Evolutionary conservation across 2,888 invertebrate genomes (phyloP), one percentile per base, ranked within the genome.

Genomic region (Conchocele bisecta): DNA sequence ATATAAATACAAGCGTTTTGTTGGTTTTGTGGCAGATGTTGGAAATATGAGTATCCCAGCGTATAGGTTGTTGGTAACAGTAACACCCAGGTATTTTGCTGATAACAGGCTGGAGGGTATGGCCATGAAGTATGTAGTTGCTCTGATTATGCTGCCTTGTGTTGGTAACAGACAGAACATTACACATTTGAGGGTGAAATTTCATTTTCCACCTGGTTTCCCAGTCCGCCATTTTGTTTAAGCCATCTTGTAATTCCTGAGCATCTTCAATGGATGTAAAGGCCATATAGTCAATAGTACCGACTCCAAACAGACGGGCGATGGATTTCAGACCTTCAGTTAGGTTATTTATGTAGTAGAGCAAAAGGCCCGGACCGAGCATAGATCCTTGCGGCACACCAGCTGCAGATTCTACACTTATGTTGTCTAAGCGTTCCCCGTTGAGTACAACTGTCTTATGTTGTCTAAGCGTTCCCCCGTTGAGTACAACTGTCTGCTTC

Each of bases 401-500:
- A n/a, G n/a, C n/a, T n/a, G n/a, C n/a, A n/a, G n/a, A n/a, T n/a
- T n/a, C n/a, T 0, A n/a, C n/a, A n/a, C n/a, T n/a, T n/a, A n/a
- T n/a, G n/a, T n/a, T n/a, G n/a, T n/a, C n/a, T n/a, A n/a, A n/a
- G n/a, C n/a, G n/a, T n/a, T n/a, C n/a, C n/a, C n/a, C n/a, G n/a
- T n/a, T n/a, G n/a, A n/a, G n/a, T n/a, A n/a, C n/a, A n/a, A n/a
- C n/a, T n/a, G n/a, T n/a, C n/a, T n/a, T n/a, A n/a, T n/a, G n/a
- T n/a, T n/a, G n/a, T n/a, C n/a, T n/a, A n/a, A n/a, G n/a, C n/a
- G n/a, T n/a, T n/a, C n/a, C n/a, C n/a, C n/a, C n/a, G n/a, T n/a
- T n/a, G n/a, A 71, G 54, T 11, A 65, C 35, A 1, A 71, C 71
- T 37, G n/a, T 33, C 58, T 59, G 64, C 11, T 31, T 56, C 20